These are phyloP conservation scores for Zingel zingel DNA, from an alignment of 2,113 vertebrate species.

Conservation along the genomic window DNA sequence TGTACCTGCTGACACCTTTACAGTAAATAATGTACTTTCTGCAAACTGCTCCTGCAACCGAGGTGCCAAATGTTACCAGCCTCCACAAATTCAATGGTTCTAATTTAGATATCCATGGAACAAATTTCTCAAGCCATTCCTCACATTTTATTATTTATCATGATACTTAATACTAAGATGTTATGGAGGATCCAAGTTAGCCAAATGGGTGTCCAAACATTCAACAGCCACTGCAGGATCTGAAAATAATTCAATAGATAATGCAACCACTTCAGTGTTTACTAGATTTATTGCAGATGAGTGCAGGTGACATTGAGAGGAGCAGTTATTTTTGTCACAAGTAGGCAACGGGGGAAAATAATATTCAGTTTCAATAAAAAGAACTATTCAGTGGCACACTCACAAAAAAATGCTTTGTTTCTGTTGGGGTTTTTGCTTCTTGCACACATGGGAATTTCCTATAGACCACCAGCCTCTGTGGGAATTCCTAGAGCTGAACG, in stretches of 20 bases:
- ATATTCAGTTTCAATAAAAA: no score
- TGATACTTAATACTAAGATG: background rate
- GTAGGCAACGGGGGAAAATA: slow-evolving; percentile 6
- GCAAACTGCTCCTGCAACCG: background rate
- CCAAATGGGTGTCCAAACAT: background rate
- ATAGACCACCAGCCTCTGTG: background rate
- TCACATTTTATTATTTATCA: background rate
- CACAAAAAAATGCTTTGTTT: background rate
- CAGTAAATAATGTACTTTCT: background rate
- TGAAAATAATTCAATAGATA: background rate
- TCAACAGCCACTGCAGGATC: background rate
- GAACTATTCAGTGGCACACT: background rate
- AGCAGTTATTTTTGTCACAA: background rate
- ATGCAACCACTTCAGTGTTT: background rate
- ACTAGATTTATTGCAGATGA: slow-evolving; percentile 55
- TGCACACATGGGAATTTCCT: background rate
- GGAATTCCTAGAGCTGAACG: background rate
- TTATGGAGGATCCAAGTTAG: background rate
- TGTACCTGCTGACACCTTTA: background rate
- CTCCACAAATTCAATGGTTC: background rate
- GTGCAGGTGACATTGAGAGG: background rate
- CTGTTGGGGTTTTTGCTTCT: background rate
- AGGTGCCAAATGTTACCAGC: background rate
- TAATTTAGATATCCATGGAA: background rate
- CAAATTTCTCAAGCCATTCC: no score